Conservation (phyloP, 2,797 vertebrate species). For the Pelochelys cantorii region DNA sequence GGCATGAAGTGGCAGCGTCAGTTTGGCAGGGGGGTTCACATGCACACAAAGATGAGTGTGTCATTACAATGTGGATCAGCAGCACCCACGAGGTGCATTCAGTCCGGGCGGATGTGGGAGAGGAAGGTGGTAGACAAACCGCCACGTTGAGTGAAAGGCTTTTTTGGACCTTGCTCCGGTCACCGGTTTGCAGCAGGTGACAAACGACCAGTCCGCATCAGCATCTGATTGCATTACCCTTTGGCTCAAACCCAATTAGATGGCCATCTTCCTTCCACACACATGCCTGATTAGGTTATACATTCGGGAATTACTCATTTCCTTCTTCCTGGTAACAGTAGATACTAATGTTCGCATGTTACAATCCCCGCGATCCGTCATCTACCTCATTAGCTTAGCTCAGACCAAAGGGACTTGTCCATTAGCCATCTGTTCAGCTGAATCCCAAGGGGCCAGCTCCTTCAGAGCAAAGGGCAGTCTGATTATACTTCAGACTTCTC, state of each 20-base stretch:
- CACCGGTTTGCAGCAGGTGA: conserved; percentile 5
- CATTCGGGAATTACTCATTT: conserved; percentile 26
- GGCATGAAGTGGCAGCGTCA: too few relatives aligned
- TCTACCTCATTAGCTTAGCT: background rate
- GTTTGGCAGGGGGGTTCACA: too few relatives aligned
- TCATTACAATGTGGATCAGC: too few relatives aligned
- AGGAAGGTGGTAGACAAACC: background rate
- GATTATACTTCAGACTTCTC: fast-evolving
- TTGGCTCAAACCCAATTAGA: conserved; percentile 40
- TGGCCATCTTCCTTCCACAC: conserved; percentile 12
- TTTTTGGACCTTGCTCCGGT: conserved; percentile 18
- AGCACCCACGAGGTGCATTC: too few relatives aligned
- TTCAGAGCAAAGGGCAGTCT: background rate
- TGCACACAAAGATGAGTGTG: too few relatives aligned
- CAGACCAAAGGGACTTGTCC: background rate
- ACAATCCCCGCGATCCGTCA: background rate
- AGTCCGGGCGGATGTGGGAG: too few relatives aligned
- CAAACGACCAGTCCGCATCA: background rate
- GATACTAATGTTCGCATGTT: background rate
- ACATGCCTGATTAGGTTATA: conserved; percentile 45
- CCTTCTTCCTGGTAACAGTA: background rate
- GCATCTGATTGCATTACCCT: conserved; percentile 46
- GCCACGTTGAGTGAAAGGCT: too few relatives aligned
- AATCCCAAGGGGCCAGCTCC: background rate
- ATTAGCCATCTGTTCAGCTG: background rate